These are phyloP conservation scores for Trachurus trachurus DNA, from an alignment of 2,797 vertebrate genomes.

Conservation along the genomic window DNA sequence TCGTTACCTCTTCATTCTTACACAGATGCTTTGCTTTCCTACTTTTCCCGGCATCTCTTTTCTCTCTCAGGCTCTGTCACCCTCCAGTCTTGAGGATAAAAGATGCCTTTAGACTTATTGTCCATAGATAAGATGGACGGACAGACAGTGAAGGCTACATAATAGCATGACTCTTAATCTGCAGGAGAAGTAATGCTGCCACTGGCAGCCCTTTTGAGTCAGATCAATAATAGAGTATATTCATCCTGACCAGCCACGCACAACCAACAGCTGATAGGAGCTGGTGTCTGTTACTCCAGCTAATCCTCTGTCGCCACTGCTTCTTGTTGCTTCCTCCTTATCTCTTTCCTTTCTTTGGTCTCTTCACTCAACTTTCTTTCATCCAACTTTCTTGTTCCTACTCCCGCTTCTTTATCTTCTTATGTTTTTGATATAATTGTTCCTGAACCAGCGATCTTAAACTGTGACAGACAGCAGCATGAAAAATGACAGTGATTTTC, in stretches of 20 bases:
- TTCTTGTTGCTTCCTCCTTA: not conserved
- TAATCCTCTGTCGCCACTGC: slow-evolving; percentile 18
- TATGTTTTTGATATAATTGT: not conserved
- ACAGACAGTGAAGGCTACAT: slow-evolving; percentile 18
- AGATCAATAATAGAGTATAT: slow-evolving; percentile 68
- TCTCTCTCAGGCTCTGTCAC: slow-evolving; percentile 10
- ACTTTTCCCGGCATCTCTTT: not conserved
- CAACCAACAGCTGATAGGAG: slow-evolving; percentile 50
- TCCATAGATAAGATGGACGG: slow-evolving; percentile 27
- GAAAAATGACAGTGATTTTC: not conserved
- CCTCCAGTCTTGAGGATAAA: slow-evolving; percentile 12
- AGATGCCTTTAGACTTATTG: slow-evolving; percentile 28
- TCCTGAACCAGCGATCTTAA: not conserved
- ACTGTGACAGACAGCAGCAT: slow-evolving; percentile 1
- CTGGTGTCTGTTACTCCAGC: slow-evolving; percentile 47
- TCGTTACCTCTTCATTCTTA: slow-evolving; percentile 22
- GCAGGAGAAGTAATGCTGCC: slow-evolving; percentile 35
- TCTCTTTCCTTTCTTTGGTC: not conserved
- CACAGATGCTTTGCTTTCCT: slow-evolving; percentile 8
- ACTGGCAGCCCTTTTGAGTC: slow-evolving; percentile 39
- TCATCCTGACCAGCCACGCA: slow-evolving; percentile 57
- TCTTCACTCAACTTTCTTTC: not conserved
- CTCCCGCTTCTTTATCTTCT: not conserved
- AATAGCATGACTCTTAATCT: slow-evolving; percentile 50
- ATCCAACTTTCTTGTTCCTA: not conserved